Percentiles rank a stretch among this genome's conserved stretches.
phyloP scores from a whole-genome alignment of 2,888 invertebrate species.

The Parelbella ahira region DNA sequence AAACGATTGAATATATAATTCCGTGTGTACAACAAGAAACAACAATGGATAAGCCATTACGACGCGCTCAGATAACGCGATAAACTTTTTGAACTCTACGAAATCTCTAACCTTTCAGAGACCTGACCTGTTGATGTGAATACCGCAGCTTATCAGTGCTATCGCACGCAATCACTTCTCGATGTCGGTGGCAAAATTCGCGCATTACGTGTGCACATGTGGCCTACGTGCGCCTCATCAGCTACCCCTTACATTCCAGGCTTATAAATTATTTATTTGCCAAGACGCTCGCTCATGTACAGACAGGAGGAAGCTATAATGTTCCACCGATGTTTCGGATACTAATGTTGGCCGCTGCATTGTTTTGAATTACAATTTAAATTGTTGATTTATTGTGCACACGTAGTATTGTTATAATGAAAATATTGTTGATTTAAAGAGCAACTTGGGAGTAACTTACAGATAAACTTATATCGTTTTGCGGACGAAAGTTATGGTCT shows the following conservation, averaged over 20 bases:
- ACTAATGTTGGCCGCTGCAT: slow-evolving; percentile 11
- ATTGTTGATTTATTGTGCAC: slow-evolving; percentile 8
- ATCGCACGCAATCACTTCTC: slow-evolving; percentile 20
- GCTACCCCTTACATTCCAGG: slow-evolving; percentile 18
- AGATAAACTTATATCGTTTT: too few relatives aligned
- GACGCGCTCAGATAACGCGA: slow-evolving; percentile 11
- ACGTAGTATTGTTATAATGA: too few relatives aligned
- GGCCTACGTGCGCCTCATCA: slow-evolving; percentile 20
- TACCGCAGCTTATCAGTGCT: slow-evolving; percentile 5
- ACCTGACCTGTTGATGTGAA: slow-evolving; percentile 10
- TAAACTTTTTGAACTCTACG: slow-evolving; percentile 2
- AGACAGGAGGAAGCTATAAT: slow-evolving; percentile 19
- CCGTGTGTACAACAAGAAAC: slow-evolving; percentile 4
- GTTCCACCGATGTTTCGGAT: slow-evolving; percentile 13
- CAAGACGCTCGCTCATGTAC: slow-evolving; percentile 6
- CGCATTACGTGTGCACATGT: slow-evolving; percentile 19
- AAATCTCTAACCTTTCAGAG: slow-evolving; percentile 10
- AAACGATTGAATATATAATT: too few relatives aligned
- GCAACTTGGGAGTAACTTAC: too few relatives aligned
- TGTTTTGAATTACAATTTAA: slow-evolving; percentile 14
- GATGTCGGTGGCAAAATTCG: slow-evolving; percentile 12
- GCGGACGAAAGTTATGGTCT: too few relatives aligned
- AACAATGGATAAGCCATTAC: slow-evolving; percentile 19
- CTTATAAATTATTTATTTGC: slow-evolving; percentile 15
- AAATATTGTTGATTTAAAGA: too few relatives aligned